A percentile compares a stretch with the other conserved stretches of the same genome.
These are phyloP conservation scores for Thinocorus orbignyianus DNA, from an alignment of 2,113 vertebrate species.

Conservation along the genomic window DNA sequence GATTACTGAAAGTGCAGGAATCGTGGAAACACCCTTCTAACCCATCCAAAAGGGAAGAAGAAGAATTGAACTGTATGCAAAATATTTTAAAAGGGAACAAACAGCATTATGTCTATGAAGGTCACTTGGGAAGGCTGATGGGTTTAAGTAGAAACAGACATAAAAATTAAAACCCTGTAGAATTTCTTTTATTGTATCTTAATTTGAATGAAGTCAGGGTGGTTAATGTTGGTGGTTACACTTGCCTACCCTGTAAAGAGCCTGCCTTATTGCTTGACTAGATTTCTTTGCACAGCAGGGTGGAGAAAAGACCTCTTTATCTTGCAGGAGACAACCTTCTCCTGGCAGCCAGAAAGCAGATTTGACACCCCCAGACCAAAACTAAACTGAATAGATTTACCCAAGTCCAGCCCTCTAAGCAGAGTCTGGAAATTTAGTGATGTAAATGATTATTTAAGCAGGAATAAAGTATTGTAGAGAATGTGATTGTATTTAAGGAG, in stretches of 20 bases:
- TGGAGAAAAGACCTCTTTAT: background rate
- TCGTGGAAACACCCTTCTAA: background rate
- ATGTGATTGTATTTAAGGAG: background rate
- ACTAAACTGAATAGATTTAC: background rate
- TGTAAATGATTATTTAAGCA: background rate
- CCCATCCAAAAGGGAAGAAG: background rate
- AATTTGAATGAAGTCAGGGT: background rate
- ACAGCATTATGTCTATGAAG: background rate
- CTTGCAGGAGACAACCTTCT: background rate
- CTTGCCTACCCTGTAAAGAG: background rate
- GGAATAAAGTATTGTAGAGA: background rate
- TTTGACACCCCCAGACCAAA: background rate
- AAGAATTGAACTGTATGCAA: background rate
- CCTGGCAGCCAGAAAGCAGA: background rate
- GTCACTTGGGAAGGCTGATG: background rate
- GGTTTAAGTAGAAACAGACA: background rate
- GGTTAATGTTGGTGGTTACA: background rate
- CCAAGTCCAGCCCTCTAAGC: background rate
- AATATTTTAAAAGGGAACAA: background rate
- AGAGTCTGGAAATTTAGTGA: background rate
- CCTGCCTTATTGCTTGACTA: background rate
- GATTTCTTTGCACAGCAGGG: background rate
- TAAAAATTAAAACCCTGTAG: background rate
- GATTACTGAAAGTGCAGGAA: fast-evolving
- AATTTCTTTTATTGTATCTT: background rate